A percentile compares a stretch with the other conserved stretches of the same genome.
Conservation (phyloP, 1,140 invertebrate genomes). For the Temnothorax curvispinosus region DNA sequence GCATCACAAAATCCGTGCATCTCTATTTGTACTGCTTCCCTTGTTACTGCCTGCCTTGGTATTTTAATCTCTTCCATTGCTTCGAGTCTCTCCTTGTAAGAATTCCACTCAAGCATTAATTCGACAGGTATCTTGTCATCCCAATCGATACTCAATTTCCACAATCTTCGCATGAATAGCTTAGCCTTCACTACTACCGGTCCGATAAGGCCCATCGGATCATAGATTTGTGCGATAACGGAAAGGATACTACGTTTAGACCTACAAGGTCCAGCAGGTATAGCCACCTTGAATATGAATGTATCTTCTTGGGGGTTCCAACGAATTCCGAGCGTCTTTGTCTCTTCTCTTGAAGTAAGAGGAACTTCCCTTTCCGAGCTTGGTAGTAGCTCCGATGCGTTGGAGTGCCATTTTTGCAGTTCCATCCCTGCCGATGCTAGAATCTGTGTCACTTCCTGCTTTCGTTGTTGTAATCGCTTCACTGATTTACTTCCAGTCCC, state of each 20-base stretch:
- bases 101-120: not conserved
- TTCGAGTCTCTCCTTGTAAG: not conserved
- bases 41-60: not conserved
- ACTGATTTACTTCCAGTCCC: conserved; percentile 54
- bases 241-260: not conserved
- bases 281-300: not conserved
- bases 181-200: not conserved
- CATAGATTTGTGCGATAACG: not conserved
- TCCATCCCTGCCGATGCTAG: conserved; percentile 26
- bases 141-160: not conserved
- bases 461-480: not conserved
- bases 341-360: not conserved
- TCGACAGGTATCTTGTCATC: not conserved
- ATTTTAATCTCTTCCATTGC: not conserved
- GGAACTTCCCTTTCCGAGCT: not conserved
- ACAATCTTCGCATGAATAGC: not conserved
- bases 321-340: not conserved
- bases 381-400: not conserved
- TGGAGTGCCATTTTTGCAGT: conserved; percentile 51
- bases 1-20: conserved; percentile 9
- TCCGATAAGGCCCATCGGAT: not conserved
- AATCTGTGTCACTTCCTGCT: not conserved
- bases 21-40: not conserved
- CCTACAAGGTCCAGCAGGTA: not conserved
- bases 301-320: not conserved